Percentiles rank a stretch among this genome's conserved stretches.
Evolutionary conservation across 2,113 vertebrate species (phyloP).

Genomic region (Ardeotis arabs): DNA sequence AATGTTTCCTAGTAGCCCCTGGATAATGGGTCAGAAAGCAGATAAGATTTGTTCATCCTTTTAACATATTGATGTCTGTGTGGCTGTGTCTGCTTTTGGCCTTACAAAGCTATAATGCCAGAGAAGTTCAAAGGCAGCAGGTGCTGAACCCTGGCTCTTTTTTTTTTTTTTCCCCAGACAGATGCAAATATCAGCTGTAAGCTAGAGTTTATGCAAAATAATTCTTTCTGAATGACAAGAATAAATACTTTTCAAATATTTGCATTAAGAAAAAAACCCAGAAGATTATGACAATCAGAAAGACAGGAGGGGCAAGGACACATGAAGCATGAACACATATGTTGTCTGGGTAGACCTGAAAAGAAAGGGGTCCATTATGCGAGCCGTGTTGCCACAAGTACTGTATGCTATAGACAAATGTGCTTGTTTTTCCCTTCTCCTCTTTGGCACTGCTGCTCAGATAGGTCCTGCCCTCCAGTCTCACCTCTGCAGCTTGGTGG

Average conservation of each 20-base stretch:
- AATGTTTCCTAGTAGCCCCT: background rate
- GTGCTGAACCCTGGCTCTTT: background rate
- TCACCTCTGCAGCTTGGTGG: background rate
- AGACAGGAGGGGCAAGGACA: background rate
- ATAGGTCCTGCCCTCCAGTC: background rate
- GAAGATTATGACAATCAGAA: background rate
- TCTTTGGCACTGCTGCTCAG: background rate
- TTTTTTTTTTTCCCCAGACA: background rate
- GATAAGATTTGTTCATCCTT: background rate
- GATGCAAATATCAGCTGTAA: background rate
- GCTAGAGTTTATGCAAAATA: background rate
- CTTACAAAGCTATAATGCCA: background rate
- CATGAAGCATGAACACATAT: background rate
- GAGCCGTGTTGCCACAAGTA: background rate
- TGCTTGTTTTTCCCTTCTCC: background rate
- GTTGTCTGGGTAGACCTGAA: background rate
- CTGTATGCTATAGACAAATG: background rate
- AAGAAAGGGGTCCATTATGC: background rate
- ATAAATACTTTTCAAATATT: conserved; percentile 7
- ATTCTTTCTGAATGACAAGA: background rate
- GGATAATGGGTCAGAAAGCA: background rate
- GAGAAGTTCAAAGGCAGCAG: conserved; percentile 1
- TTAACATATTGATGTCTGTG: background rate
- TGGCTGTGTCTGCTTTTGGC: background rate
- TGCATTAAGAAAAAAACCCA: background rate